Evolutionary conservation across 1,140 invertebrate species (phyloP).

Genomic region (Leptonema lineaticorne): DNA sequence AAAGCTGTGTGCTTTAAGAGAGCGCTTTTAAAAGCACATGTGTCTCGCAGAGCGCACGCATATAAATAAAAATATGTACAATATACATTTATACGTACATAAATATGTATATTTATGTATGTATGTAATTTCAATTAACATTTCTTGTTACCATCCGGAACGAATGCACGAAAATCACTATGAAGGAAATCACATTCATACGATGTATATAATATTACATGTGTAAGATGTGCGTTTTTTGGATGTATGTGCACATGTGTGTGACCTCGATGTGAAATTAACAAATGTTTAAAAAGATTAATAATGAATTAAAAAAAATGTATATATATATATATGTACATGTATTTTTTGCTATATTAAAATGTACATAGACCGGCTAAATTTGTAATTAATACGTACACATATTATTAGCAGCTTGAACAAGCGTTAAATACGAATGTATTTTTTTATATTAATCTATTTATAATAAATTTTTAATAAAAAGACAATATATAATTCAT

Average conservation of each 20-base stretch:
- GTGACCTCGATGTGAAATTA: neutral
- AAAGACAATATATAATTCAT: no score
- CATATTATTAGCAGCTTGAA: neutral
- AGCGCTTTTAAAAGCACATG: slow-evolving; percentile 8
- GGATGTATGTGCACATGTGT: neutral
- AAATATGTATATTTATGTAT: no score
- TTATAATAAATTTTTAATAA: no score
- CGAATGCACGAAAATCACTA: slow-evolving; percentile 4
- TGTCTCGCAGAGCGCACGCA: slow-evolving; percentile 1
- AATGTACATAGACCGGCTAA: neutral
- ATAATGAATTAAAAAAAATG: neutral
- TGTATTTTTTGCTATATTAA: no score
- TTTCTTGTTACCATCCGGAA: slow-evolving; percentile 5
- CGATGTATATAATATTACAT: neutral
- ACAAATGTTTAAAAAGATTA: neutral
- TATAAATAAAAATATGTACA: no score
- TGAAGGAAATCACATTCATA: neutral
- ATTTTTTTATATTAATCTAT: neutral
- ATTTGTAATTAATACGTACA: neutral
- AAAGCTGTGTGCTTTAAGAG: no score
- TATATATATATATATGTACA: neutral
- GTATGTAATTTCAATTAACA: slow-evolving; percentile 10
- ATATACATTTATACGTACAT: no score
- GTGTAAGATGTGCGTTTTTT: neutral
- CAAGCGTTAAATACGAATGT: neutral